phyloP scores from a whole-genome alignment of 2,888 invertebrate species.

The Pristionchus maxplancki region DNA sequence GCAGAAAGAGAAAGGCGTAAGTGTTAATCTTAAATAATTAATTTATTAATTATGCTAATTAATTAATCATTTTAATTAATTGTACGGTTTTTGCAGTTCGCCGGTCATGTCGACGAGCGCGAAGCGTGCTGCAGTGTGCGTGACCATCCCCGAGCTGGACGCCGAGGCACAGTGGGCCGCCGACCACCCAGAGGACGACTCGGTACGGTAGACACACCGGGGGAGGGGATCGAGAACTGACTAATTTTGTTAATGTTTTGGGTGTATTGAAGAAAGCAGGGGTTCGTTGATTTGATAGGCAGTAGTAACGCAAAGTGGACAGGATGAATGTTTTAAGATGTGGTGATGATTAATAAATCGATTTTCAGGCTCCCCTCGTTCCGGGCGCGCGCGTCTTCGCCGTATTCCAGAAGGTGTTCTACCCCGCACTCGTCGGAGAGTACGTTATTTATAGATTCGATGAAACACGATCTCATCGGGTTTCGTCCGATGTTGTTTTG shows the following conservation, averaged over 20 bases:
- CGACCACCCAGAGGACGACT: conserved; percentile 69
- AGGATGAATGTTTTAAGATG: too few species aligned
- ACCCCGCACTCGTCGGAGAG: conserved; percentile 72
- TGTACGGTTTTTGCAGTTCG: not conserved
- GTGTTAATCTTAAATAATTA: not conserved
- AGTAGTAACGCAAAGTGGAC: not conserved
- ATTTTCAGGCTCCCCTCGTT: conserved; percentile 57
- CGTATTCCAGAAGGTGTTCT: conserved; percentile 70
- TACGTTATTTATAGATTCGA: conserved; percentile 15
- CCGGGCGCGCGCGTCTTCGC: conserved; percentile 75
- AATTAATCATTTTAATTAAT: too few species aligned
- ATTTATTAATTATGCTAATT: not conserved
- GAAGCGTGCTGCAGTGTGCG: conserved; percentile 52
- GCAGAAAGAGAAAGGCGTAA: conserved; percentile 55
- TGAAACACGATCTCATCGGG: not conserved
- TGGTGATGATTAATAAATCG: not conserved
- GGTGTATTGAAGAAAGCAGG: not conserved
- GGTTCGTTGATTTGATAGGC: not conserved
- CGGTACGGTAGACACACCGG: not conserved
- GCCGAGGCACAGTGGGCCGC: conserved; percentile 67
- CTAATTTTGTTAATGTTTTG: not conserved
- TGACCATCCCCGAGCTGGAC: conserved; percentile 55
- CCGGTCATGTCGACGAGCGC: conserved; percentile 47
- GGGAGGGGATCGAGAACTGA: not conserved
- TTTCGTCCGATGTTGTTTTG: not conserved